Base-by-base conservation (phyloP, 2,888 invertebrate species). In the Drosophila setosimentum region DNA sequence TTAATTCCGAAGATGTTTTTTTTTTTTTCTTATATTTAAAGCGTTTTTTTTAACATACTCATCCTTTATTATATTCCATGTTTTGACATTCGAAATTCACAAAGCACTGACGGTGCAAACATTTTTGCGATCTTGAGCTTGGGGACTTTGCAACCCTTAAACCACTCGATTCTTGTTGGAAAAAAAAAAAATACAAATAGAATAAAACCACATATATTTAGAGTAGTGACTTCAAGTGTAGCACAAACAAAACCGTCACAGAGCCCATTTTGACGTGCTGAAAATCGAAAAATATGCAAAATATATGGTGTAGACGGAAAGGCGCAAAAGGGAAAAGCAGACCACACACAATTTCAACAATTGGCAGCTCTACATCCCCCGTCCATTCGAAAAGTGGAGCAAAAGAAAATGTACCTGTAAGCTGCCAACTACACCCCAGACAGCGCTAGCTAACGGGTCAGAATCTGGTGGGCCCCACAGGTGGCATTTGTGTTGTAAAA, bases 401-500 rank as follows among this genome's bases (percentile, higher is more conserved):
- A 60, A 71, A 78, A 67, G 78, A 54, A 84, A 84, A 86, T 78
- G 71, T 85, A 74, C 68, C 73, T 70, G 80, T 49, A 68, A 72
- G 82, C 87, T 71, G 81, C 27, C 69, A 87, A 84, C 82, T 68
- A 76, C 67, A 70, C 80, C 66, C 74, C 76, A 68, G 77, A 69
- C 72, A 63, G 57, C 8, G 53, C 8, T 18, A 45, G 30, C 53
- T 35, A 54, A 45, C 27, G 51, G 57, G 60, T 40, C 51, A 48
- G 45, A 24, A 32, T 42, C n/a, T 58, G 62, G 37, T 29, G 27
- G 37, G 72, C 71, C 87, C 80, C 87, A 77, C 78, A 89, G 85
- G 87, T 89, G 87, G 89, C 79, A 89, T 80, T 89, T 87, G 80
- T 70, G 74, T 69, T 80, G 88, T 85, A 87, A 89, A 85, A 68